phyloP scores from a whole-genome alignment of 2,113 vertebrate genomes.

The Amphiprion percula region DNA sequence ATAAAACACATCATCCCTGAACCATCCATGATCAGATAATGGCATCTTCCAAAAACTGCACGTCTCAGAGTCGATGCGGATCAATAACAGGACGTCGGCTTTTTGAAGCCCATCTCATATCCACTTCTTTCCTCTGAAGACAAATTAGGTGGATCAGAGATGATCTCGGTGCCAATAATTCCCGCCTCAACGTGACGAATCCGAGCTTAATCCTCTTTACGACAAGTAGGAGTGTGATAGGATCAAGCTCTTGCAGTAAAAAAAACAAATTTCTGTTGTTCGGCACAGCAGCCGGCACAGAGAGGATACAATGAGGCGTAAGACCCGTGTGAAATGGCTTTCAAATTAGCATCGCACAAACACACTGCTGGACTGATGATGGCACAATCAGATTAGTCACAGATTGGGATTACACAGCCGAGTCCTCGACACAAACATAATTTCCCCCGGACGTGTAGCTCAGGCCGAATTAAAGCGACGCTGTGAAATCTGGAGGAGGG shows the following conservation, averaged over 20 bases:
- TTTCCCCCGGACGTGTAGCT: slow-evolving; percentile 28
- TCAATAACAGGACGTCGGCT: slow-evolving; percentile 39
- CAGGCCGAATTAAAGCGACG: slow-evolving; percentile 53
- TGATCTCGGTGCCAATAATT: slow-evolving; percentile 57
- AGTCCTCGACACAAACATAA: slow-evolving; percentile 50
- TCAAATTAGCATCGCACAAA: slow-evolving; percentile 65
- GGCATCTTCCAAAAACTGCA: slow-evolving; percentile 12
- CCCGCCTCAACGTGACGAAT: slow-evolving; percentile 57
- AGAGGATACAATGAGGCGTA: slow-evolving; percentile 49
- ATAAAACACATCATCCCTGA: neutral
- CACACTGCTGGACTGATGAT: slow-evolving; percentile 36
- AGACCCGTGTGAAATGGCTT: slow-evolving; percentile 46
- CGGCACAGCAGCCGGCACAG: neutral
- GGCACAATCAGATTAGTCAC: slow-evolving; percentile 75
- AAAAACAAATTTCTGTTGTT: slow-evolving; percentile 37
- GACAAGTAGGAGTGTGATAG: slow-evolving; percentile 53
- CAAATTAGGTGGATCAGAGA: slow-evolving; percentile 72
- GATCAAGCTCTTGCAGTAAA: slow-evolving; percentile 43
- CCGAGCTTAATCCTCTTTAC: slow-evolving; percentile 70
- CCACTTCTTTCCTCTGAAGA: slow-evolving; percentile 25
- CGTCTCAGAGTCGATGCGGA: slow-evolving; percentile 2
- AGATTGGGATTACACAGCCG: slow-evolving; percentile 67
- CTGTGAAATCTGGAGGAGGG: slow-evolving; percentile 41
- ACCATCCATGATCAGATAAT: slow-evolving; percentile 21
- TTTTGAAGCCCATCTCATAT: slow-evolving; percentile 10